Percentiles rank a stretch among this genome's conserved stretches.
Evolutionary conservation across 2,113 vertebrate species (phyloP).

Genomic region (Vimba vimba): DNA sequence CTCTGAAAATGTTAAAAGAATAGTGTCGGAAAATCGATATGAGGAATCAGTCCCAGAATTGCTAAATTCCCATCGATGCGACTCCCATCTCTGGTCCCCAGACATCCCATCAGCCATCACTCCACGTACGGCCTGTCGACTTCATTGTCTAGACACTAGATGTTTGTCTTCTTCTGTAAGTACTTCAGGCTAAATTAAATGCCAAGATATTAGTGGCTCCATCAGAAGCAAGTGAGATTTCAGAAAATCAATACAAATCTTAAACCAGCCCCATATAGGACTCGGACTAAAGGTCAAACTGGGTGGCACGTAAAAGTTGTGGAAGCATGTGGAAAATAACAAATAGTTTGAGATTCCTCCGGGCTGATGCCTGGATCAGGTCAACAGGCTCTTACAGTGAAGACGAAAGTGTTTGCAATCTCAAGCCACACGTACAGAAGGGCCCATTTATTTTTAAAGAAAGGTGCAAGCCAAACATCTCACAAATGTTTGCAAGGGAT

Average conservation of each 20-base stretch:
- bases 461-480: not conserved
- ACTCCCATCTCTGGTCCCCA: not conserved
- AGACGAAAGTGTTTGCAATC: not conserved
- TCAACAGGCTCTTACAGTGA: not conserved
- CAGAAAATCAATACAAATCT: constrained; percentile 33
- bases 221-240: constrained; percentile 11
- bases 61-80: not conserved
- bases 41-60: not conserved
- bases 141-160: constrained; percentile 33
- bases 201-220: constrained; percentile 38
- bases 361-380: not conserved
- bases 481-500: not conserved
- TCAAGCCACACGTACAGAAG: not conserved
- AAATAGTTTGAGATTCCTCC: constrained; percentile 14
- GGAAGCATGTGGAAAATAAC: constrained; percentile 15
- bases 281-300: constrained; percentile 23
- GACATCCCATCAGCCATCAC: constrained; percentile 3
- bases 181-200: constrained; percentile 40
- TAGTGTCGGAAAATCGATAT: not conserved
- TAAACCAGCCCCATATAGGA: constrained; percentile 2
- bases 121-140: not conserved
- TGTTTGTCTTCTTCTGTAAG: constrained; percentile 29
- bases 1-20: not conserved
- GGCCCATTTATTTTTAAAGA: not conserved
- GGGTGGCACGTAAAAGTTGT: constrained; percentile 7